A percentile compares a stretch with the other conserved stretches of the same genome.
Evolutionary conservation across 1,140 invertebrate genomes (phyloP).

Genomic region (Lucilia sericata): DNA sequence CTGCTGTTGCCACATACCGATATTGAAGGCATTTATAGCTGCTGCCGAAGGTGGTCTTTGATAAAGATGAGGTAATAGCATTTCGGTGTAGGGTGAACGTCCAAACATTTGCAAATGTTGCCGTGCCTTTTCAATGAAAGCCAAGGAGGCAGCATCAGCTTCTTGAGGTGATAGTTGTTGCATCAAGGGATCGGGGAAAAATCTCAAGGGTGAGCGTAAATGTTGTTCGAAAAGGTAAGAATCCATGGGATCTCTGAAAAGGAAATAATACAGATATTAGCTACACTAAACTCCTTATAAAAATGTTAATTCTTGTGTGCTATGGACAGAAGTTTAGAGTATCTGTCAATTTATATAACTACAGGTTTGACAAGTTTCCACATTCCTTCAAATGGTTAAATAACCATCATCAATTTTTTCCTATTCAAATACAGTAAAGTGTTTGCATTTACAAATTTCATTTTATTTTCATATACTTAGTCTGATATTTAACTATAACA

Average conservation of each 20-base stretch:
- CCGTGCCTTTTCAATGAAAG: slow-evolving; percentile 74
- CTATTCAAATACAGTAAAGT: not conserved
- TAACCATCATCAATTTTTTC: not conserved
- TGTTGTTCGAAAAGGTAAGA: slow-evolving; percentile 76
- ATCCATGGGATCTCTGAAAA: slow-evolving; percentile 74
- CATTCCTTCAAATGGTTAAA: not conserved
- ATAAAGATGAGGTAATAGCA: slow-evolving; percentile 65
- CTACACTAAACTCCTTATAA: too few relatives aligned
- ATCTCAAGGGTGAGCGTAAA: slow-evolving; percentile 73
- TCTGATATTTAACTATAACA: not conserved
- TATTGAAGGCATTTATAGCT: slow-evolving; percentile 62
- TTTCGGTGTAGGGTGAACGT: slow-evolving; percentile 68
- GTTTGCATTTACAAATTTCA: not conserved
- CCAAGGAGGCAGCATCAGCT: slow-evolving; percentile 71
- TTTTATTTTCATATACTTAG: not conserved
- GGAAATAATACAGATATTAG: not conserved
- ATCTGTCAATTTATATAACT: too few relatives aligned
- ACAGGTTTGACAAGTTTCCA: too few relatives aligned
- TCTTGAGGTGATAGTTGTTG: slow-evolving; percentile 70
- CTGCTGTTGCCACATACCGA: slow-evolving; percentile 67
- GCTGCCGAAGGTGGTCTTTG: slow-evolving; percentile 59
- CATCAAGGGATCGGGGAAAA: slow-evolving; percentile 71
- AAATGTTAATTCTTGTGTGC: too few relatives aligned
- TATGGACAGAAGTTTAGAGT: too few relatives aligned
- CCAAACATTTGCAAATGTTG: slow-evolving; percentile 74